Evolutionary conservation across 2,113 vertebrate genomes (phyloP).

Genomic region (Onychorhynchus coronatus): DNA sequence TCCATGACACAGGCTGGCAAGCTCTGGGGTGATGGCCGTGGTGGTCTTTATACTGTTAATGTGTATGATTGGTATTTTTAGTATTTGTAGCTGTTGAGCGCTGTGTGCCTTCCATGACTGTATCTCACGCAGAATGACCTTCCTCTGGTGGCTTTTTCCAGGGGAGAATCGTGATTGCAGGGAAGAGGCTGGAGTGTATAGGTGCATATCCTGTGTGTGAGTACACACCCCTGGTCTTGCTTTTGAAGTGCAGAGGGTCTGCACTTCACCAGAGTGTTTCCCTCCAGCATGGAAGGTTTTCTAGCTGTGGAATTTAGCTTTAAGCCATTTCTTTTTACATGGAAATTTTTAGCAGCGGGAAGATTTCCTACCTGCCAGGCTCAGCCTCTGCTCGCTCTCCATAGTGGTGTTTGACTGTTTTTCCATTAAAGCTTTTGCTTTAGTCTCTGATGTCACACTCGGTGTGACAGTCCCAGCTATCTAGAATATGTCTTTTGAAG

Average conservation of each 20-base stretch:
- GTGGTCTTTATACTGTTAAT: background rate
- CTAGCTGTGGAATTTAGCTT: background rate
- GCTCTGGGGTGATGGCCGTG: too few relatives aligned
- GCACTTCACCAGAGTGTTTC: background rate
- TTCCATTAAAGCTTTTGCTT: background rate
- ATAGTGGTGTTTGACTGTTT: background rate
- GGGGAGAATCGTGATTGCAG: rapidly evolving
- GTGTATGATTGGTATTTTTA: background rate
- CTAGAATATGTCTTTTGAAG: background rate
- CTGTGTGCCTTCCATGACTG: background rate
- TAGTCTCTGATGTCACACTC: background rate
- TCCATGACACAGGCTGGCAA: background rate
- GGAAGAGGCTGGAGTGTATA: rapidly evolving
- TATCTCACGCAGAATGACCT: rapidly evolving
- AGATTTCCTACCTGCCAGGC: background rate
- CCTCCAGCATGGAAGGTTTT: rapidly evolving
- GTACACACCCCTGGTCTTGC: too few relatives aligned
- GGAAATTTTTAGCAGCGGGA: background rate
- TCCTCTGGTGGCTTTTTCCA: too few relatives aligned
- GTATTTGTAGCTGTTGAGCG: background rate
- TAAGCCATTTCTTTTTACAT: background rate
- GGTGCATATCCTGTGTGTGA: background rate
- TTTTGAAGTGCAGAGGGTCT: too few relatives aligned
- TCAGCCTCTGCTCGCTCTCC: background rate
- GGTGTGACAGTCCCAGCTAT: background rate